These are phyloP conservation scores for Pseudorhiza aurosa DNA, from an alignment of 30 jellyfish, hydroid and myxozoan species.

Conservation along the genomic window DNA sequence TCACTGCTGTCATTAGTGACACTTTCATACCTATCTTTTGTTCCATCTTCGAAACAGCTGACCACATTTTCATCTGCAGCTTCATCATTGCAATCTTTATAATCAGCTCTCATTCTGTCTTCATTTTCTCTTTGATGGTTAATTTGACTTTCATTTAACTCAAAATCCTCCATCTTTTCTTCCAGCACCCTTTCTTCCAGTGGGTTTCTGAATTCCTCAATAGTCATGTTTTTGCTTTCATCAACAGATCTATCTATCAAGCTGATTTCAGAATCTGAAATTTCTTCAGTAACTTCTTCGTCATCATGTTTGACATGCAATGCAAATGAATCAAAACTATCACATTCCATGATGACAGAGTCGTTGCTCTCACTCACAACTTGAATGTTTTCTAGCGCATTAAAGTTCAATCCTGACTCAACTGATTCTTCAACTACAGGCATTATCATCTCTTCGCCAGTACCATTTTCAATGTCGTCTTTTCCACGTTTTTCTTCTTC, in stretches of 20 bases:
- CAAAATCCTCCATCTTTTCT: no score
- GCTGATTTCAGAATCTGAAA: background rate
- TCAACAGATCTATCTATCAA: background rate
- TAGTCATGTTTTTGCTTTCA: slow-evolving; percentile 1
- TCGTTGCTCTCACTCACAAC: slow-evolving; percentile 18
- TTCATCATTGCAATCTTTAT: background rate
- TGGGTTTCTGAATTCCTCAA: background rate
- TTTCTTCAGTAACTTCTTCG: background rate
- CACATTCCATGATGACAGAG: slow-evolving; percentile 5
- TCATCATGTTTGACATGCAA: slow-evolving; percentile 31
- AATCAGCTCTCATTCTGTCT: no score
- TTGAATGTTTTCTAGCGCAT: background rate
- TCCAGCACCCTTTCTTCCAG: no score
- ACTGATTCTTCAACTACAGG: slow-evolving; percentile 10
- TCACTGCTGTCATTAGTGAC: no score
- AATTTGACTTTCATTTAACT: no score
- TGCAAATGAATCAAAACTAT: slow-evolving; percentile 64
- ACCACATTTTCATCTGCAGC: background rate
- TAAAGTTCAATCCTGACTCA: slow-evolving; percentile 32
- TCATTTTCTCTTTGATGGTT: no score
- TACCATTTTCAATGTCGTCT: background rate
- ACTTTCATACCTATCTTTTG: background rate
- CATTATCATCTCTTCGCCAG: slow-evolving; percentile 21
- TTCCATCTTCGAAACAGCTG: background rate
- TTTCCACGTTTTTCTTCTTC: background rate